Evolutionary conservation across 2,888 invertebrate genomes (phyloP), one percentile per base, ranked within the genome.

Genomic region (Stenodera caucasica): DNA sequence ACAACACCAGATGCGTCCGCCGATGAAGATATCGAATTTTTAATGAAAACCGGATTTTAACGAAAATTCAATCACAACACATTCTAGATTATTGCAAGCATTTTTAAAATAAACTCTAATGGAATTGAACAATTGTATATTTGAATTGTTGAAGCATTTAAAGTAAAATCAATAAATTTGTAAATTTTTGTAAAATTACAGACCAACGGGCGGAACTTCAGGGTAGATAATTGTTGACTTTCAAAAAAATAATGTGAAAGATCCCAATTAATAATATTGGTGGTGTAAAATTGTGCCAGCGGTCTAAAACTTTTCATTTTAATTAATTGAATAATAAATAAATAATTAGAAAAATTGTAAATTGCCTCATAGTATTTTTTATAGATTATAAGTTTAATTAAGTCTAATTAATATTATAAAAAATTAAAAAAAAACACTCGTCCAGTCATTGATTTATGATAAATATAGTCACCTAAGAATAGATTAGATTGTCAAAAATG

Each of bases 1-100:
- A 78, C 70, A n/a, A 79, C 81, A 45, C 80, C 73, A 21, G 74
- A 73, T 72, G 82, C 80, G 70, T 81, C 79, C 72, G 82, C 81
- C 67, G 80, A 80, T 54, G 79, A 76, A 60, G 80, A 78, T 69
- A 68, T 78, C 29, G 76, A 80, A 60, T 76, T 75, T 63, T 72
- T 80, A 53, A 80, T 80, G 77, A 75, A 78, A 66, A 73, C 72
- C 66, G 78, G 68, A 68, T 78, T 71, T 73, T 74, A 70, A 71
- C 29, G n/a, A n/a, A n/a, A n/a, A n/a, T n/a, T n/a, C n/a, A n/a
- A n/a, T n/a, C n/a, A n/a, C n/a, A n/a, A n/a, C n/a, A n/a, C n/a
- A n/a, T n/a, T n/a, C 26, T 6, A 26, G 7, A 26, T 26, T 6
- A 3, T 26, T 26, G 26, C 7, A 3, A 5, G 26, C 26, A 26